phyloP scores from a whole-genome alignment of 2,113 vertebrate genomes.

The Pungitius pungitius region DNA sequence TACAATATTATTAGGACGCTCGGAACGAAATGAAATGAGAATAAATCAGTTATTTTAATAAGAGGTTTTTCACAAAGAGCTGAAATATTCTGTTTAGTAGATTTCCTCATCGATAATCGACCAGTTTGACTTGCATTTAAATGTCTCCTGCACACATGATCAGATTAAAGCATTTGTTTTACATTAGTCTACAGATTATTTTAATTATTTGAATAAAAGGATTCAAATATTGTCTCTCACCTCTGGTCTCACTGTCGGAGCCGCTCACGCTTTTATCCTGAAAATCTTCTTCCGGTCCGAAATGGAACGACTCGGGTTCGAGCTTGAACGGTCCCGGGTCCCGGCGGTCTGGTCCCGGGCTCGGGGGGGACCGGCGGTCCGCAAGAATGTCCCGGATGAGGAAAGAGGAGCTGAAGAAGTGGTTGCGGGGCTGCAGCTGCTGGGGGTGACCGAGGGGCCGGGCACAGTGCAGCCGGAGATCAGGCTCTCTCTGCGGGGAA shows the following conservation, averaged over 20 bases:
- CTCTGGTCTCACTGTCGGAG: conserved; percentile 88
- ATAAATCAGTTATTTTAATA: not conserved
- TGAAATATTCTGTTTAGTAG: too few species aligned
- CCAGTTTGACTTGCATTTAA: too few species aligned
- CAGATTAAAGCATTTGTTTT: not conserved
- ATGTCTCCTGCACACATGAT: not conserved
- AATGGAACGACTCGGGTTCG: conserved; percentile 69
- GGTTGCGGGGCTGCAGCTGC: conserved; percentile 79
- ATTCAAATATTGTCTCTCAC: conserved; percentile 40
- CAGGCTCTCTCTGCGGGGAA: conserved; percentile 83
- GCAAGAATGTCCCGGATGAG: conserved; percentile 94
- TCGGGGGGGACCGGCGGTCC: conserved; percentile 86
- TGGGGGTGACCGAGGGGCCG: conserved; percentile 80
- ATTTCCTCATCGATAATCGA: too few species aligned
- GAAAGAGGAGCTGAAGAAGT: conserved; percentile 86
- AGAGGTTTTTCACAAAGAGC: not conserved
- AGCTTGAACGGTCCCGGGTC: conserved; percentile 80
- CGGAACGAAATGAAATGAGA: not conserved
- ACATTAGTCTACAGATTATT: too few species aligned
- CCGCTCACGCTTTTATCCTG: conserved; percentile 77
- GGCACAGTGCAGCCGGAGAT: conserved; percentile 78
- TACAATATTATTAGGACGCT: not conserved
- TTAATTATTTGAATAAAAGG: too few species aligned
- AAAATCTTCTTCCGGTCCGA: conserved; percentile 71
- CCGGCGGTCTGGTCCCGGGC: too few species aligned